A percentile compares a stretch with the other conserved stretches of the same genome.
Conservation (phyloP, 2,888 invertebrate genomes). For the Lymantria dispar region DNA sequence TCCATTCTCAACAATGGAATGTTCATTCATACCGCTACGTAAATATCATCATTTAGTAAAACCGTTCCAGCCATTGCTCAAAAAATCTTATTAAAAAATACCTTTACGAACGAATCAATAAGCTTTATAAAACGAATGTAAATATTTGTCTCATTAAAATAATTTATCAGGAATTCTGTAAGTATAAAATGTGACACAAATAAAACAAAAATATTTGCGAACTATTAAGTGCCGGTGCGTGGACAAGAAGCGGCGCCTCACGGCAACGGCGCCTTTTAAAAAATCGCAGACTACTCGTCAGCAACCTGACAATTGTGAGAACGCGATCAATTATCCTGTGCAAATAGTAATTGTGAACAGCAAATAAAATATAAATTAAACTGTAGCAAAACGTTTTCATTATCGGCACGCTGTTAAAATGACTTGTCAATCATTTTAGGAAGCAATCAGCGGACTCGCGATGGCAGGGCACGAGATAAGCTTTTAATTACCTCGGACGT, state of each 20-base stretch:
- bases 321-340: conserved; percentile 78
- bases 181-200: conserved; percentile 46
- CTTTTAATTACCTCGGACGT: conserved; percentile 78
- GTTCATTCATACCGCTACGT: conserved; percentile 49
- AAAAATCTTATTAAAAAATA: conserved; percentile 47
- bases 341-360: conserved; percentile 78
- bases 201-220: conserved; percentile 46
- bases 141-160: conserved; percentile 71
- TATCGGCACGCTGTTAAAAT: conserved; percentile 73
- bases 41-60: conserved; percentile 48
- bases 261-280: conserved; percentile 56
- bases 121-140: conserved; percentile 52
- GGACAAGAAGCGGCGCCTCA: conserved; percentile 52
- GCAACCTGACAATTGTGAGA: conserved; percentile 78
- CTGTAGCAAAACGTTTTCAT: conserved; percentile 69
- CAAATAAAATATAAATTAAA: conserved; percentile 72
- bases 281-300: conserved; percentile 72
- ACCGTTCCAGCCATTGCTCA: conserved; percentile 51
- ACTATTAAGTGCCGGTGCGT: conserved; percentile 47
- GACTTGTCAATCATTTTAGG: conserved; percentile 78
- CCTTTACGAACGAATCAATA: conserved; percentile 54
- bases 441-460: conserved; percentile 68
- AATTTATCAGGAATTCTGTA: conserved; percentile 55
- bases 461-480: conserved; percentile 73
- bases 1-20: conserved; percentile 34